Conservation (phyloP, 2,113 vertebrate species). For the Vidua chalybeata region DNA sequence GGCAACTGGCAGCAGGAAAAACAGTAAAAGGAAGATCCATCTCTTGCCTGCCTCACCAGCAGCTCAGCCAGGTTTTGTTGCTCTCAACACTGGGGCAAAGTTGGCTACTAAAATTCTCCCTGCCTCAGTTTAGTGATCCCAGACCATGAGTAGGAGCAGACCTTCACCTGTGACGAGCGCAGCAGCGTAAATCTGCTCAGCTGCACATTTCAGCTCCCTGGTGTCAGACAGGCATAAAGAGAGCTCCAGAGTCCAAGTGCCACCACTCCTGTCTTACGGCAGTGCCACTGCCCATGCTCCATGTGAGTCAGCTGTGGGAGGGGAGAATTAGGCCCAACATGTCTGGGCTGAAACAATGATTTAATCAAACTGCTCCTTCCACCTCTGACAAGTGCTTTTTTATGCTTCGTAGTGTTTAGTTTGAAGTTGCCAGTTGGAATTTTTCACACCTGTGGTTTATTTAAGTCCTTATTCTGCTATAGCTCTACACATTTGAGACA, state of each 20-base stretch:
- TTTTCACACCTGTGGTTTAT: constrained; percentile 59
- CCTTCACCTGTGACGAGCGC: neutral
- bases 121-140: neutral
- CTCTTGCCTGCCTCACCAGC: neutral
- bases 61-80: neutral
- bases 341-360: constrained; percentile 47
- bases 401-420: neutral
- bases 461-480: constrained; percentile 24
- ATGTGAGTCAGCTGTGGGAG: constrained; percentile 54
- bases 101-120: neutral
- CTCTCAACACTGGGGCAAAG: neutral
- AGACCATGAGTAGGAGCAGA: constrained; percentile 22
- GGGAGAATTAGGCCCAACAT: constrained; percentile 44
- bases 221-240: constrained; percentile 39
- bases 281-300: constrained; percentile 47
- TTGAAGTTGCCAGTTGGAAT: constrained; percentile 41
- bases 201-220: constrained; percentile 5
- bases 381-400: constrained; percentile 47
- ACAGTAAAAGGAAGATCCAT: neutral
- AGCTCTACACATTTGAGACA: constrained; percentile 17
- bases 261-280: constrained; percentile 29
- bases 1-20: constrained; percentile 12
- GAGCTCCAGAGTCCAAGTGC: constrained; percentile 60
- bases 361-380: constrained; percentile 52
- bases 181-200: constrained; percentile 26